Base-by-base conservation (phyloP, 2,797 vertebrate genomes). In the Hyperoplus immaculatus region DNA sequence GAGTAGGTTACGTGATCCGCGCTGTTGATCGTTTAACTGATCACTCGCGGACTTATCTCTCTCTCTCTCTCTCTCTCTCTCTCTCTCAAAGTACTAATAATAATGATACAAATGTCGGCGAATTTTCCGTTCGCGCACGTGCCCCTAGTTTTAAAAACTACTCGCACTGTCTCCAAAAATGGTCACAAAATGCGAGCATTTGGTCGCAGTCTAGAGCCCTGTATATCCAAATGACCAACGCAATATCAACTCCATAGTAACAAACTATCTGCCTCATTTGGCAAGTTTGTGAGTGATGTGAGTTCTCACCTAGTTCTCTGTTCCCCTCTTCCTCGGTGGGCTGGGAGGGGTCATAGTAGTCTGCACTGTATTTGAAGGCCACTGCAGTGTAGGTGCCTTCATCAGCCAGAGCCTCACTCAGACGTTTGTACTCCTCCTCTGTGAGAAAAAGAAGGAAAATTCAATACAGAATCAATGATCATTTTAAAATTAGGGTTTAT, bases 351-450 rank as follows among this genome's bases (percentile, higher is more conserved):
- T 99, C 98, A 2, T 99, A 99, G 91, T 99, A 99, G 89, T 99
- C 98, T 1, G 97, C 98, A 6, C 96, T 97, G 74, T 99, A 99
- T 39, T 95, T 96, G 91, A 98, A 98, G 38, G 96, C 98, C 92
- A 99, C 98, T 0, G 97, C 96, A 15, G 95, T 98, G 85, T 98
- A 99, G 82, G 94, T 90, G 47, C 98, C 98, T 88, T 99, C 98
- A 77, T 99, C 98, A 0, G 98, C 98, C 81, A 99, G 92, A 38
- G 98, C 98, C 91, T 99, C 98, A 43, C 97, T 99, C 90, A 99
- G 92, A 63, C 98, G 96, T 89, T 98, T 99, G 92, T 99, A 99
- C 95, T 99, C 98, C 93, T 99, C 98, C 96, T 99, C 98, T 99
- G 97, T 77, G 92, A 39, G 88, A 87, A 93, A 90, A 94, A 46